A percentile compares a stretch with the other conserved stretches of the same genome.
Conservation (phyloP, 2,888 invertebrate species). For the Archips crataeganus region DNA sequence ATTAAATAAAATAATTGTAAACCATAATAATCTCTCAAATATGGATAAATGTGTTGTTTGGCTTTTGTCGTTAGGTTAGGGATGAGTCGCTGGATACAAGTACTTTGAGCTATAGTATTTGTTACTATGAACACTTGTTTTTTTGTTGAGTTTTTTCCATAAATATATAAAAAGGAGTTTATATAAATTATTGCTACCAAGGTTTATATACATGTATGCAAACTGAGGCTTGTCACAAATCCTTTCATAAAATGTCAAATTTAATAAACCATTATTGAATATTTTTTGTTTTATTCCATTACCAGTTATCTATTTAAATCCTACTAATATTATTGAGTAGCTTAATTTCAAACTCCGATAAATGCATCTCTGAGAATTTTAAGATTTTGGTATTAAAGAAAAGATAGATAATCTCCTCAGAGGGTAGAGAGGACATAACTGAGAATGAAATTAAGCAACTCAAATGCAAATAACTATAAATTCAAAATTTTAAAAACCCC, state of each 20-base stretch:
- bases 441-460: too few species aligned
- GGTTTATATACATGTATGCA: conserved; percentile 79
- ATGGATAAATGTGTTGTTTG: conserved; percentile 73
- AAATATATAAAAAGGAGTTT: conserved; percentile 78
- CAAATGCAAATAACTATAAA: too few species aligned
- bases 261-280: conserved; percentile 81
- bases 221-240: conserved; percentile 83
- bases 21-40: conserved; percentile 60
- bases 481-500: too few species aligned
- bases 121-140: conserved; percentile 70
- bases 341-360: too few species aligned
- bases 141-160: conserved; percentile 84
- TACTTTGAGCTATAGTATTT: conserved; percentile 68
- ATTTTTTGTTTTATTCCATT: conserved; percentile 48
- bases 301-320: not conserved
- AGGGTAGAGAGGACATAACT: too few species aligned
- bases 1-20: conserved; percentile 50
- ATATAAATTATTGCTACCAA: conserved; percentile 81
- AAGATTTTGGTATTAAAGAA: too few species aligned
- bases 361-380: too few species aligned
- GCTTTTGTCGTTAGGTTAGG: conserved; percentile 84
- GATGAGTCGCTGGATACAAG: conserved; percentile 69
- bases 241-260: conserved; percentile 84
- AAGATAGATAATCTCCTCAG: too few species aligned
- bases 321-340: too few species aligned